Percentiles rank a stretch among this genome's conserved stretches.
phyloP scores from a whole-genome alignment of 1,140 invertebrate species.

The Ceratina calcarata region DNA sequence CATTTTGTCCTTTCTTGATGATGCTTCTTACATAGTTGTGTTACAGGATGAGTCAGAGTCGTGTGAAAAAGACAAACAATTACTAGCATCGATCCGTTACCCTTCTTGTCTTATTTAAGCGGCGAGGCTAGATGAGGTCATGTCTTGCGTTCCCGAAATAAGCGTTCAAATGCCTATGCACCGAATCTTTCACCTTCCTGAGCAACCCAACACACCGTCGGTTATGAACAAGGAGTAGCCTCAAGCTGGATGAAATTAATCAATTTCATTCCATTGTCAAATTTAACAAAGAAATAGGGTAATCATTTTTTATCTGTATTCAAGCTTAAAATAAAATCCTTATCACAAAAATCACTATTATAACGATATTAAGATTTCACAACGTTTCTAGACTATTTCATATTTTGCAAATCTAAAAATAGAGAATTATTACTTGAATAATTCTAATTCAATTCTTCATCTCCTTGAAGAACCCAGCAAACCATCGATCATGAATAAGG shows the following conservation, averaged over 20 bases:
- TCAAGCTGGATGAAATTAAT: not conserved
- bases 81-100: constrained; percentile 31
- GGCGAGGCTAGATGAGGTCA: constrained; percentile 45
- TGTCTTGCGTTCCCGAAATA: constrained; percentile 31
- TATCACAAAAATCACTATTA: too few relatives aligned
- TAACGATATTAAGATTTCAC: too few relatives aligned
- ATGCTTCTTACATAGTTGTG: too few relatives aligned
- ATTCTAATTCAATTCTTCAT: too few relatives aligned
- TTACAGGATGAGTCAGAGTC: constrained; percentile 3
- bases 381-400: too few relatives aligned
- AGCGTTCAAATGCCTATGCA: constrained; percentile 31
- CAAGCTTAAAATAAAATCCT: too few relatives aligned
- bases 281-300: not conserved
- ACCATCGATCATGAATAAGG: too few relatives aligned
- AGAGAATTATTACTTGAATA: too few relatives aligned
- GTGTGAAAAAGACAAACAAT: constrained; percentile 30
- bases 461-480: too few relatives aligned
- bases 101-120: constrained; percentile 47
- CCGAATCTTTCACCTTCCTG: constrained; percentile 31
- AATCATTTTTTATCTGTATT: too few relatives aligned
- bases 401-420: too few relatives aligned
- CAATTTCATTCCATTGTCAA: not conserved
- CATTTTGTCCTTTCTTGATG: too few relatives aligned
- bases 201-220: not conserved
- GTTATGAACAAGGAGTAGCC: not conserved